Evolutionary conservation across 2,888 invertebrate genomes (phyloP).

Genomic region (Protophormia terraenovae): DNA sequence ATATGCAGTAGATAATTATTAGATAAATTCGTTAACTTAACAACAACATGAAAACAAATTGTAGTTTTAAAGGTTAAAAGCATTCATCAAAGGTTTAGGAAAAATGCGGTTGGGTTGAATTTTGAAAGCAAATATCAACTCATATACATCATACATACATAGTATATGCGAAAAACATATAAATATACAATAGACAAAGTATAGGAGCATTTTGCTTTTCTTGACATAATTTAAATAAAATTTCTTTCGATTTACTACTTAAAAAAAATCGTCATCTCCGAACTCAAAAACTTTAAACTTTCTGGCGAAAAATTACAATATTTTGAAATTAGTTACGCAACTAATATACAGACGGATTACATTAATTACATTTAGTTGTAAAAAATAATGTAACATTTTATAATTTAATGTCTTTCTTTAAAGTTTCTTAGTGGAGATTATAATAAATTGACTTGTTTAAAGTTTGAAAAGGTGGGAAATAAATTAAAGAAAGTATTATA

Average conservation of each 20-base stretch:
- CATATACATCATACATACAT: neutral
- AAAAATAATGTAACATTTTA: neutral
- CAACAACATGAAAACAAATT: neutral
- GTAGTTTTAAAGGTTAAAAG: neutral
- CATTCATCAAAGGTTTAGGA: neutral
- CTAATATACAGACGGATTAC: too few species aligned
- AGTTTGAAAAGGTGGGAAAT: neutral
- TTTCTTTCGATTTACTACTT: too few species aligned
- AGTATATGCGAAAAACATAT: too few species aligned
- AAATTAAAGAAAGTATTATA: too few species aligned
- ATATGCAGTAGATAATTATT: neutral
- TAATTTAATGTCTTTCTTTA: neutral
- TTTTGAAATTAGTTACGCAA: neutral
- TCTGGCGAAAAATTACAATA: neutral
- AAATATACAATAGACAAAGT: neutral
- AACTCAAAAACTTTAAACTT: neutral
- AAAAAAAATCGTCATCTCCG: neutral
- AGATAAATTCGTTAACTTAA: slow-evolving; percentile 18
- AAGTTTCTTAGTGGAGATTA: neutral
- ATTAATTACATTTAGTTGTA: too few species aligned
- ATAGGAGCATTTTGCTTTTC: neutral
- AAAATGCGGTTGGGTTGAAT: neutral
- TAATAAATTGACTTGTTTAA: too few species aligned
- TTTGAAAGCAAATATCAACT: slow-evolving; percentile 5
- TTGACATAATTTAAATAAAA: neutral